A percentile compares a stretch with the other conserved stretches of the same genome.
phyloP scores from a whole-genome alignment of 2,113 vertebrate genomes.

The Callocephalon fimbriatum region DNA sequence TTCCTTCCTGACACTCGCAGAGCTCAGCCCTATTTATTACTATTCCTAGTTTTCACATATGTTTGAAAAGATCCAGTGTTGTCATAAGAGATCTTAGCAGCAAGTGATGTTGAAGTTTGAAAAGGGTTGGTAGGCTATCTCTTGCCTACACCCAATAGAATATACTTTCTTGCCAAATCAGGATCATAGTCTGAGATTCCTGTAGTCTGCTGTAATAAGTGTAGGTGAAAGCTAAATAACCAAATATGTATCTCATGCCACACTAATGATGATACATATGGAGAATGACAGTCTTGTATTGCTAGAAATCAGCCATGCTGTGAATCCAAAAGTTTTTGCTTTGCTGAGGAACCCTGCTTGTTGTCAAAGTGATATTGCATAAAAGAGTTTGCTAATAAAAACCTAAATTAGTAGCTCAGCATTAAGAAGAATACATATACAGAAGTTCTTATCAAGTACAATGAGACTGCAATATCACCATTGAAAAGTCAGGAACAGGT shows the following conservation, averaged over 20 bases:
- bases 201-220: not conserved
- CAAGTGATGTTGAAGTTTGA: not conserved
- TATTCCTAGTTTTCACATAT: not conserved
- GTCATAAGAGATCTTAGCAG: not conserved
- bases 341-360: not conserved
- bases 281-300: not conserved
- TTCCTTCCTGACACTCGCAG: not conserved
- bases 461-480: not conserved
- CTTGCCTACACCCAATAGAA: not conserved
- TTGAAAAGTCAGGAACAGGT: not conserved
- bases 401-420: not conserved
- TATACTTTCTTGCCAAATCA: not conserved
- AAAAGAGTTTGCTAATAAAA: not conserved
- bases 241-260: not conserved
- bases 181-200: not conserved
- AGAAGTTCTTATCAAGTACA: not conserved
- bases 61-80: not conserved
- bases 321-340: not conserved
- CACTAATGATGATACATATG: not conserved
- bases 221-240: not conserved
- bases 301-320: not conserved
- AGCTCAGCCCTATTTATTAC: not conserved
- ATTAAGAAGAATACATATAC: not conserved
- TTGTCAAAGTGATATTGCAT: not conserved
- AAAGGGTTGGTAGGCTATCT: not conserved